Conservation (phyloP, 1,140 invertebrate genomes). For the Drosophila nasuta region DNA sequence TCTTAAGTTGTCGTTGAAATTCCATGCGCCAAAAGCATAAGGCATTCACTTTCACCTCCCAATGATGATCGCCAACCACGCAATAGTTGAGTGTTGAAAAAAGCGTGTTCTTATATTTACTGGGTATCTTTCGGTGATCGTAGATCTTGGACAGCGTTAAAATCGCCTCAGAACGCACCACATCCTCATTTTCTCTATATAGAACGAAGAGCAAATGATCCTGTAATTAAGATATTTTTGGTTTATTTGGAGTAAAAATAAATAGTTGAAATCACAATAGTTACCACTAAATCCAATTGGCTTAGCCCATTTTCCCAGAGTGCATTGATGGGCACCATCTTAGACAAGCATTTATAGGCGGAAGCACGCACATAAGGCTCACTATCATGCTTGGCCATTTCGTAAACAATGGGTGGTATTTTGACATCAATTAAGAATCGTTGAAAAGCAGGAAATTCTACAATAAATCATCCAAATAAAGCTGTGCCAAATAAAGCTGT, state of each 20-base stretch:
- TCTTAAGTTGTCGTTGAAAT: slow-evolving; percentile 87
- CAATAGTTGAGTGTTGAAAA: slow-evolving; percentile 88
- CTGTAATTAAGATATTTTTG: slow-evolving; percentile 85
- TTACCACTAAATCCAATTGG: slow-evolving; percentile 88
- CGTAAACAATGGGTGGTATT: slow-evolving; percentile 88
- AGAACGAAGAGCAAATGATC: slow-evolving; percentile 87
- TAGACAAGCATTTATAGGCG: slow-evolving; percentile 89
- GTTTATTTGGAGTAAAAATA: background rate
- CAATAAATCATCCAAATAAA: slow-evolving; percentile 24
- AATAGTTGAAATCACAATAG: background rate
- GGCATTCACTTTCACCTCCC: slow-evolving; percentile 91
- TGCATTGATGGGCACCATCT: slow-evolving; percentile 87
- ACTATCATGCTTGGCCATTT: slow-evolving; percentile 88
- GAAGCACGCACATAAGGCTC: slow-evolving; percentile 91
- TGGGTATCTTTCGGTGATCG: slow-evolving; percentile 87
- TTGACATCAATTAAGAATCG: slow-evolving; percentile 88
- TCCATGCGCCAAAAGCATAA: slow-evolving; percentile 90
- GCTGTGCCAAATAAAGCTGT: slow-evolving; percentile 50
- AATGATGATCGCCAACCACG: slow-evolving; percentile 90
- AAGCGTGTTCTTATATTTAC: slow-evolving; percentile 84
- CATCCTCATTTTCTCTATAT: slow-evolving; percentile 89
- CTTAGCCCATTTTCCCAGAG: slow-evolving; percentile 89
- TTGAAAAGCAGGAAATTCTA: slow-evolving; percentile 92
- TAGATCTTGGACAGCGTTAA: slow-evolving; percentile 88
- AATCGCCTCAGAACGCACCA: slow-evolving; percentile 90